Base-by-base conservation (phyloP, 2,113 vertebrate species). In the Epinephelus lanceolatus region DNA sequence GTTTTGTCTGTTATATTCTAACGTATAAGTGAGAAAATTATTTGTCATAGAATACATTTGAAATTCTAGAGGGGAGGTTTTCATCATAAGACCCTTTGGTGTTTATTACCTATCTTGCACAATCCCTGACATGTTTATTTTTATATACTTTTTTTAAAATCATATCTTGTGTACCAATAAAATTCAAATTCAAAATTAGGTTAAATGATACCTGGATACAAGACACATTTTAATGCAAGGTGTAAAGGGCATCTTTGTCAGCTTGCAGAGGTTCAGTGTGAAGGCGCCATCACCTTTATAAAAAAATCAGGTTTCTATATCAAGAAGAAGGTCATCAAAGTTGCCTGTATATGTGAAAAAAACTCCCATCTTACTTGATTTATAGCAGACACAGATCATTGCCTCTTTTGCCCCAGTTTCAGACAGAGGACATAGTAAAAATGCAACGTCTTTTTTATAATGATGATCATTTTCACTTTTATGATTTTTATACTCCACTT, bases 361-460 rank as follows among this genome's bases (percentile, higher is more conserved):
- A 61, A 75, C 27, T 51, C n/a, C 62, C 19, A 52, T 80, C 33
- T 56, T 15, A 51, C n/a, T 70, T 83, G 71, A 83, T 77, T 83
- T 76, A 73, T 84, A 60, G 40, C 0, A 7, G 47, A 21, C 68
- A 71, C 55, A 47, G 17, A 78, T n/a, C 56, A 63, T 62, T 75
- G 13, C 52, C 27, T 81, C 52, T 52, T n/a, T 19, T 71, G 73
- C 25, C 55, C 53, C 49, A 62, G 65, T 0, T 81, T 40, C 25
- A 76, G n/a, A 55, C 25, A 12, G 57, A 74, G 27, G 23, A 9
- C 66, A 63, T 5, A 8, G 6, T 30, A 47, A 68, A 45, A 73
- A 80, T 15, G 17, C 56, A 25, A 21, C 56, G 33, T 12, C 5
- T 61, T 30, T 49, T 72, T 6, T 0, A 30, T 63, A 77, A 76